Conservation (phyloP, 2,888 invertebrate species). For the Hoplodrina ambigua region DNA sequence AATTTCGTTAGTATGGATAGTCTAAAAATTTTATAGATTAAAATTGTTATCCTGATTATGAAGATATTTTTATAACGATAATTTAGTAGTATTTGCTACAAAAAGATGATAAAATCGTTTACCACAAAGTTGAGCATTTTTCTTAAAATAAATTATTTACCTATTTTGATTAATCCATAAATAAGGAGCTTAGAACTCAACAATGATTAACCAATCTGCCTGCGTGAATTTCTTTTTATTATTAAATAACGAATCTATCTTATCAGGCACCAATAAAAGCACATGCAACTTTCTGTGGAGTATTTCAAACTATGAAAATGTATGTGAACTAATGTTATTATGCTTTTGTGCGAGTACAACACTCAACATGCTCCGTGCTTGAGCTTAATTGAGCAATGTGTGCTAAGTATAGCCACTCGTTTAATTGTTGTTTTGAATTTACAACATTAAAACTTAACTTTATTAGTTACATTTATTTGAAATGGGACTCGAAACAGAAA, state of each 20-base stretch:
- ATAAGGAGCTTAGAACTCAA: conserved; percentile 53
- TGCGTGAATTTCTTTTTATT: conserved; percentile 42
- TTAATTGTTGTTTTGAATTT: conserved; percentile 56
- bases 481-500: conserved; percentile 71
- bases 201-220: conserved; percentile 50
- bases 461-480: conserved; percentile 53
- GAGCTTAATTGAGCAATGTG: conserved; percentile 86
- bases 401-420: conserved; percentile 53
- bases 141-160: conserved; percentile 65
- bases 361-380: conserved; percentile 75
- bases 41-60: conserved; percentile 35
- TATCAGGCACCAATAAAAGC: conserved; percentile 80
- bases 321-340: conserved; percentile 68
- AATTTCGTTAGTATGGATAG: conserved; percentile 42
- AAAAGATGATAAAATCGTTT: conserved; percentile 65
- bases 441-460: conserved; percentile 56
- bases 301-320: conserved; percentile 57
- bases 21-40: conserved; percentile 18
- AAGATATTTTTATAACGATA: conserved; percentile 19
- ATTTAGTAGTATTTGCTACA: conserved; percentile 55
- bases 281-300: conserved; percentile 74
- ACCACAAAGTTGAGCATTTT: conserved; percentile 72
- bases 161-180: conserved; percentile 58
- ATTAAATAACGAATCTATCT: conserved; percentile 58
- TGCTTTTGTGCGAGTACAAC: conserved; percentile 85